Percentiles rank a stretch among this genome's conserved stretches.
These are phyloP conservation scores for Halyomorpha halys DNA, from an alignment of 1,140 invertebrate species.

Conservation along the genomic window DNA sequence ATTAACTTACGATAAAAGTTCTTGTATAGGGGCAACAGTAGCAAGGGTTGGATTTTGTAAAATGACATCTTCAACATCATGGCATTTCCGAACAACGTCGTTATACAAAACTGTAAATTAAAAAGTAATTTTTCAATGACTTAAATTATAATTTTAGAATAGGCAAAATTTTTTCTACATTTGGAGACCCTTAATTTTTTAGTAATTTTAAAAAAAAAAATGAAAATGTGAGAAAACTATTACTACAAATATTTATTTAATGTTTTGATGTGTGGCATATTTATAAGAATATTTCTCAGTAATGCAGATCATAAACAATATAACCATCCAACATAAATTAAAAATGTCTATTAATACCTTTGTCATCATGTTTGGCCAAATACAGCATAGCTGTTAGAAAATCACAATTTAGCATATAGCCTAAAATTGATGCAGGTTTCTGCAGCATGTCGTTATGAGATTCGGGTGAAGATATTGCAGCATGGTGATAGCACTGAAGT, in stretches of 20 bases:
- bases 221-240: too few species aligned
- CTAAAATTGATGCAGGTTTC: slow-evolving; percentile 55
- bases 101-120: slow-evolving; percentile 45
- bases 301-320: too few species aligned
- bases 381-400: slow-evolving; percentile 73
- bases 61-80: slow-evolving; percentile 53
- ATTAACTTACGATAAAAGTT: slow-evolving; percentile 27
- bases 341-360: slow-evolving; percentile 34
- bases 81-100: slow-evolving; percentile 59
- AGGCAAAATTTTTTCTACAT: too few species aligned
- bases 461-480: slow-evolving; percentile 30
- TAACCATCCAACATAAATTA: too few species aligned
- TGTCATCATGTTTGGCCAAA: slow-evolving; percentile 63
- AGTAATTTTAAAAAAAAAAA: too few species aligned
- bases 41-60: slow-evolving; percentile 47
- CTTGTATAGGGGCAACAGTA: slow-evolving; percentile 37
- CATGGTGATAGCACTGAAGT: slow-evolving; percentile 61
- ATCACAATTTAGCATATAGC: slow-evolving; percentile 58
- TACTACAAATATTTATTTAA: too few species aligned
- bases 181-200: too few species aligned
- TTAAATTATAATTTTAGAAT: too few species aligned
- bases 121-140: too few species aligned
- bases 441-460: slow-evolving; percentile 47
- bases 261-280: too few species aligned
- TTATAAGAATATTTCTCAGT: too few species aligned